Conservation (phyloP, 2,888 invertebrate species). For the Hypercompe scribonia region DNA sequence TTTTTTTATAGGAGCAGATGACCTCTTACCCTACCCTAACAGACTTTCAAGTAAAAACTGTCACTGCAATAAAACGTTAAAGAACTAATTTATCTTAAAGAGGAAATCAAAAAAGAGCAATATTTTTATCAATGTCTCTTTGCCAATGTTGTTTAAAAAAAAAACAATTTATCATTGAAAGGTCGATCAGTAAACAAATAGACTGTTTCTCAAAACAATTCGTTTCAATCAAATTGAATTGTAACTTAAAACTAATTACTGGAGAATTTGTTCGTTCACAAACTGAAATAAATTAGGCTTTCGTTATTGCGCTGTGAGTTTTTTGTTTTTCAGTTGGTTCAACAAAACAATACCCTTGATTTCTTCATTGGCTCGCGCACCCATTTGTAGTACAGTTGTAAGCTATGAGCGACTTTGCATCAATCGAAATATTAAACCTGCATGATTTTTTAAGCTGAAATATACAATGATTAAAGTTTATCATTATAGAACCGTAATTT, state of each 20-base stretch:
- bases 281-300: constrained; percentile 46
- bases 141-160: constrained; percentile 5
- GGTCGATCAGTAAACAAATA: constrained; percentile 17
- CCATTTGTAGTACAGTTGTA: constrained; percentile 14
- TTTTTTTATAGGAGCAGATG: not conserved
- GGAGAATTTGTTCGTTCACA: constrained; percentile 36
- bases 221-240: constrained; percentile 42
- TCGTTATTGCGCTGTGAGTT: constrained; percentile 31
- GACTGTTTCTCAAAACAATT: constrained; percentile 22
- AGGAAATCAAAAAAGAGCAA: not conserved
- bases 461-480: too few relatives aligned
- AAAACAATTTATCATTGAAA: constrained; percentile 19
- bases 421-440: not conserved
- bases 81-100: not conserved
- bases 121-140: not conserved
- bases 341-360: constrained; percentile 41
- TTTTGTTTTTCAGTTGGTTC: constrained; percentile 33
- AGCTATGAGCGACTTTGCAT: constrained; percentile 12
- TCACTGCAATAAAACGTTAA: not conserved
- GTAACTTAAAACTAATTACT: constrained; percentile 48
- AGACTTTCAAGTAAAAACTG: not conserved
- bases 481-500: too few relatives aligned
- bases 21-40: not conserved
- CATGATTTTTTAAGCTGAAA: too few relatives aligned
- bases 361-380: constrained; percentile 46